A percentile compares a stretch with the other conserved stretches of the same genome.
Evolutionary conservation across 2,888 invertebrate species (phyloP).

Genomic region (Drosophila longiperda): DNA sequence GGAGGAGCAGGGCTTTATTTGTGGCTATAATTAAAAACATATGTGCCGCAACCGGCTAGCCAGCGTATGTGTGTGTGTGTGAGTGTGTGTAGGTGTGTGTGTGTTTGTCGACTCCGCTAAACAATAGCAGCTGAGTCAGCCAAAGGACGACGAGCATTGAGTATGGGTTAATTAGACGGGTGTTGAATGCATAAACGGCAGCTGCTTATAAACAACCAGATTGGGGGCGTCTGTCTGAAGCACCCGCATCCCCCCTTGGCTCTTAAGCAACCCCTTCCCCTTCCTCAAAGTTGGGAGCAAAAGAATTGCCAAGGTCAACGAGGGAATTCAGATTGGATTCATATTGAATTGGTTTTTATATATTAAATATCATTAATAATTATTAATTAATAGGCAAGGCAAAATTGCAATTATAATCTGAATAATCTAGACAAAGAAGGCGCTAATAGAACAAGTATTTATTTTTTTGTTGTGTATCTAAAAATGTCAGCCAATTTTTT

Average conservation of each 20-base stretch:
- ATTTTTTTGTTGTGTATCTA: no score
- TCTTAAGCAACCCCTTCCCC: background rate
- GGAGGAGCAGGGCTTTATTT: background rate
- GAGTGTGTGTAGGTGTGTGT: background rate
- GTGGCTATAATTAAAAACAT: slow-evolving; percentile 76
- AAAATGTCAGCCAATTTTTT: no score
- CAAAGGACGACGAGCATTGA: slow-evolving; percentile 12
- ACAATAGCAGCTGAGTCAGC: slow-evolving; percentile 62
- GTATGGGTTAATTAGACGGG: slow-evolving; percentile 74
- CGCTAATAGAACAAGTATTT: background rate
- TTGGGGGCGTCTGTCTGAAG: slow-evolving; percentile 19
- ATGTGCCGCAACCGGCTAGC: slow-evolving; percentile 59
- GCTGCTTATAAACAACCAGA: slow-evolving; percentile 27
- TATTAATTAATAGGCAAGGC: background rate
- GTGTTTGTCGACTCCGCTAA: slow-evolving; percentile 26
- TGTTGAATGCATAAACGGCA: slow-evolving; percentile 62
- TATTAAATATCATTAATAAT: background rate
- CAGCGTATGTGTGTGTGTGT: background rate
- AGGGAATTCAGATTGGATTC: background rate
- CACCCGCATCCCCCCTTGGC: background rate
- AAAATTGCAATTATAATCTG: background rate
- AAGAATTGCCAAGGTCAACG: slow-evolving; percentile 44
- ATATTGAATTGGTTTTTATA: background rate
- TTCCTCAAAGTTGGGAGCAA: slow-evolving; percentile 29
- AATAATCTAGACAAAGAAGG: background rate